These are phyloP conservation scores for Meles meles DNA, from an alignment of 2,113 vertebrate species.

Conservation along the genomic window DNA sequence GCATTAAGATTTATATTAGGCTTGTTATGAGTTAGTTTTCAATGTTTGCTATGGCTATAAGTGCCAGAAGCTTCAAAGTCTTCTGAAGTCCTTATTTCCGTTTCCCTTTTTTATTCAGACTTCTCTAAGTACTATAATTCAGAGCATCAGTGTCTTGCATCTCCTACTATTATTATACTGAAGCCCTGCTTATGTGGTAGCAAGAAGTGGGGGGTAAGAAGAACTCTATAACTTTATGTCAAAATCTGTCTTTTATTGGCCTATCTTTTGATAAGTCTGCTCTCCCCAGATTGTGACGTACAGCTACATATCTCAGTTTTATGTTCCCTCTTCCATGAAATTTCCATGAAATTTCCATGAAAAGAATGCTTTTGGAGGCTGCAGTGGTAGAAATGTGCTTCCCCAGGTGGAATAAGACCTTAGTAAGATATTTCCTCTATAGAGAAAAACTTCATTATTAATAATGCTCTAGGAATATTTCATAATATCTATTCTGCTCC, in stretches of 20 bases:
- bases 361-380: background rate
- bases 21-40: background rate
- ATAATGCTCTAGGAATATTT: background rate
- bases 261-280: background rate
- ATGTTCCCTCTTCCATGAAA: background rate
- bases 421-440: background rate
- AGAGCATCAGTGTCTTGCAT: background rate
- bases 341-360: too few relatives aligned
- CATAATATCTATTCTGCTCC: background rate
- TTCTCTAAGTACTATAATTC: background rate
- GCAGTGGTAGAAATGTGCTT: background rate
- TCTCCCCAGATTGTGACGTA: background rate
- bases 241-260: background rate
- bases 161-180: too few relatives aligned
- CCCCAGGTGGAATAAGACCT: background rate
- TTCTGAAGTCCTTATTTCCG: background rate
- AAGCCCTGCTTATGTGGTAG: background rate
- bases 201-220: too few relatives aligned
- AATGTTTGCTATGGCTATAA: background rate
- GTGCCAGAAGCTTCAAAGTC: background rate
- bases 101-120: background rate
- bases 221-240: background rate
- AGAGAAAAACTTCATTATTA: background rate
- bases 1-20: background rate
- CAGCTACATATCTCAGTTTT: background rate